These are phyloP conservation scores for Xyrichtys novacula DNA, from an alignment of 2,797 vertebrate species.

Conservation along the genomic window DNA sequence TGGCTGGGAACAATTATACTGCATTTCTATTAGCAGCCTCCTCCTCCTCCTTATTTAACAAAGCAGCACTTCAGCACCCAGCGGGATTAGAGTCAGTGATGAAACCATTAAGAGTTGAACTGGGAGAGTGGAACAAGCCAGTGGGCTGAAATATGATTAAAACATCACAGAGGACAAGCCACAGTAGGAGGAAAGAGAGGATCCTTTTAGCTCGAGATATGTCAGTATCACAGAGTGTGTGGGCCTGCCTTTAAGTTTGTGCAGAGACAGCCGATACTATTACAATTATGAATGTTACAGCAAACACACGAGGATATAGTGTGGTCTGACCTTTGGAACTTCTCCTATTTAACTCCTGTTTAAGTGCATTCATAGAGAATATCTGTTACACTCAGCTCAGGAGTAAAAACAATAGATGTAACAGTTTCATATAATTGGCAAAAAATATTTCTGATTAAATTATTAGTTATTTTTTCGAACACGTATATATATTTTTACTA, in stretches of 20 bases:
- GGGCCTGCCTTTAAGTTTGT: neutral
- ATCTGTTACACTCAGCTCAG: too few relatives aligned
- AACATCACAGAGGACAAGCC: slow-evolving; percentile 61
- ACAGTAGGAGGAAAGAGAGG: slow-evolving; percentile 31
- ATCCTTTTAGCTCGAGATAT: slow-evolving; percentile 31
- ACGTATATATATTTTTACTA: too few relatives aligned
- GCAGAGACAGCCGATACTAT: neutral
- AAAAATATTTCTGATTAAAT: too few relatives aligned
- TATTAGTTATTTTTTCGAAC: too few relatives aligned
- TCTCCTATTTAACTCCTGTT: too few relatives aligned
- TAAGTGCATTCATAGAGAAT: too few relatives aligned
- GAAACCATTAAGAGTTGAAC: slow-evolving; percentile 78
- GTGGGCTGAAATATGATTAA: slow-evolving; percentile 74
- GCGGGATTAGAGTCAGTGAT: slow-evolving; percentile 75
- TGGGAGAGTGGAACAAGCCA: slow-evolving; percentile 71
- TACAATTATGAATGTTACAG: neutral
- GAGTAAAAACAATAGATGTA: too few relatives aligned
- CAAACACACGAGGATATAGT: neutral
- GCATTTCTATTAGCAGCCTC: slow-evolving; percentile 77
- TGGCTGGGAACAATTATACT: slow-evolving; percentile 76
- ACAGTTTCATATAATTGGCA: too few relatives aligned
- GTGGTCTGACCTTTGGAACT: too few relatives aligned
- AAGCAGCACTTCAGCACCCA: slow-evolving; percentile 76
- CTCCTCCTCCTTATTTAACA: slow-evolving; percentile 73
- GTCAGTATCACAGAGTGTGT: slow-evolving; percentile 1